phyloP scores from a whole-genome alignment of 2,113 vertebrate species.

The Clarias batrachus region DNA sequence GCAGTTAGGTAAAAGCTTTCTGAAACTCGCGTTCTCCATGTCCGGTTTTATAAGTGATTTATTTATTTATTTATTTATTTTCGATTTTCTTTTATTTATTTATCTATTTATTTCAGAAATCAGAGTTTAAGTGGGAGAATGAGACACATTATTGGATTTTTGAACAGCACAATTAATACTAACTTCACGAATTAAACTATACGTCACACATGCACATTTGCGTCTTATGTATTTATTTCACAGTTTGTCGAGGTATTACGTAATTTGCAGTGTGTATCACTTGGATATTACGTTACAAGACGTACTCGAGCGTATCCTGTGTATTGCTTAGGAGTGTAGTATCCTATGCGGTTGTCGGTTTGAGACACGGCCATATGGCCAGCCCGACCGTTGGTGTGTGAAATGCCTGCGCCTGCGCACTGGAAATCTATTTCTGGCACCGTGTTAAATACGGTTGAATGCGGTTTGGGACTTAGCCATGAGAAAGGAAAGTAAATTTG shows the following conservation, averaged over 20 bases:
- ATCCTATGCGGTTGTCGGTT: conserved; percentile 13
- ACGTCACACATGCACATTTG: not conserved
- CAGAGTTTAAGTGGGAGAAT: not conserved
- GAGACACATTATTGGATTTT: not conserved
- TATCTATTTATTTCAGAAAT: not conserved
- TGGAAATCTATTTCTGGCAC: conserved; percentile 4
- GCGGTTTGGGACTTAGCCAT: conserved; percentile 26
- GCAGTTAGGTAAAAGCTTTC: not conserved
- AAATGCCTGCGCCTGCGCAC: not conserved
- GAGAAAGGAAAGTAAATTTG: conserved; percentile 8
- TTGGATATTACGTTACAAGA: not conserved
- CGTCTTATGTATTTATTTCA: not conserved
- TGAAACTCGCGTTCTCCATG: not conserved
- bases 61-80: not conserved
- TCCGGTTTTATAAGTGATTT: not conserved
- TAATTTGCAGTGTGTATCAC: no score
- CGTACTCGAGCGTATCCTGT: not conserved
- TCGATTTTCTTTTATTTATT: no score
- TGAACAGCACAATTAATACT: not conserved
- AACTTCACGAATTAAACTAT: not conserved
- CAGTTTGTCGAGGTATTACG: not conserved
- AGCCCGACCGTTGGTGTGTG: conserved; percentile 3
- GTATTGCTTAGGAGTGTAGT: not conserved
- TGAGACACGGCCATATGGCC: conserved; percentile 7
- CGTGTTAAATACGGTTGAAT: conserved; percentile 29